Base-by-base conservation (phyloP, 2,113 vertebrate species). In the Aphyosemion australe region DNA sequence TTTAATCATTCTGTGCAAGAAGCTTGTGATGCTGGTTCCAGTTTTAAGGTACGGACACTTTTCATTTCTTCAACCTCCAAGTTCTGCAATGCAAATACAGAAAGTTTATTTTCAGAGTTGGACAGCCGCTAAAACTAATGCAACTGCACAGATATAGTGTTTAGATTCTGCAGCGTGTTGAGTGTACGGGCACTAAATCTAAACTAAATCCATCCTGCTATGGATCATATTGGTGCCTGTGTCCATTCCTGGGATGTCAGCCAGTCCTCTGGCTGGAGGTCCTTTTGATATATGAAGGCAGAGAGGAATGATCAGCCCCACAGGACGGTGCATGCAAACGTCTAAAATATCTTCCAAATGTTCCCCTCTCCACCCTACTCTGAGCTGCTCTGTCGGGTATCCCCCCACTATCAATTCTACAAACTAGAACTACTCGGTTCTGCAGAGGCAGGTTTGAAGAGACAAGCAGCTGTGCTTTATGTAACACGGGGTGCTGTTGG, bases 391-490 rank as follows among this genome's bases (percentile, higher is more conserved):
- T 0, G 14, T 46, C 0, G 13, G 82, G 70, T 69, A 75, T 54
- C 87, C 76, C 66, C 76, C 65, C 20, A 32, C 19, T 16, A 80
- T 84, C 73, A 69, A 78, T 84, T 74, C 80, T 65, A 53, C 61
- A 18, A 67, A 60, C n/a, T 92, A 92, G 88, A 76, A 74, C 69
- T 5, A 72, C 81, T 80, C 1, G 41, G 56, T 66, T 64, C 52
- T 57, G 57, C 52, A 12, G 21, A 50, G 18, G 31, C 48, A 43
- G 69, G 66, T 55, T 56, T 84, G 65, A 90, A 16, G 80, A 88
- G 79, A 26, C 16, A 12, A 88, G 82, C 91, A 92, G 91, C 86
- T 91, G 91, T 58, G 55, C 34, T 74, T 92, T 92, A 92, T 63
- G 71, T 87, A 91, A 93, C 80, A 59, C 2, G 11, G 34, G 2